These are phyloP conservation scores for Hiodon alosoides DNA, from an alignment of 2,113 vertebrate species.

Conservation along the genomic window DNA sequence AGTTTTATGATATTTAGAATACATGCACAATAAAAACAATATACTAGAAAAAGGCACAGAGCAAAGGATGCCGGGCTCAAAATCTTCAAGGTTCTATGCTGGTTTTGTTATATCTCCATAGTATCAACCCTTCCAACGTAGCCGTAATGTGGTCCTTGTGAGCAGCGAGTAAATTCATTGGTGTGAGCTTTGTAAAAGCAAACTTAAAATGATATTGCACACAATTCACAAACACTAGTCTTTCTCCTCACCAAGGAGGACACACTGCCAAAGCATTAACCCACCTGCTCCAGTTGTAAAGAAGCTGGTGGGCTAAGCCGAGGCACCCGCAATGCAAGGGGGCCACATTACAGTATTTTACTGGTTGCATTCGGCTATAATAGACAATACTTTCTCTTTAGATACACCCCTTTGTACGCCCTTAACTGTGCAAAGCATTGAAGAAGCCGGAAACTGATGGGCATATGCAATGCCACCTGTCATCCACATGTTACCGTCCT, in stretches of 20 bases:
- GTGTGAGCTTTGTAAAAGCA: conserved; percentile 23
- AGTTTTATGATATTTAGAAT: conserved; percentile 31
- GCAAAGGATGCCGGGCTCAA: conserved; percentile 17
- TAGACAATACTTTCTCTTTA: no score
- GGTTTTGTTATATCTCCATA: conserved; percentile 12
- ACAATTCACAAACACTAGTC: conserved; percentile 10
- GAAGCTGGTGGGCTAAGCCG: background rate
- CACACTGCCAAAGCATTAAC: background rate
- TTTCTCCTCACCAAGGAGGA: no score
- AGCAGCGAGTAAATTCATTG: conserved; percentile 18
- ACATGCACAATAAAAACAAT: conserved; percentile 41
- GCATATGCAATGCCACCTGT: no score
- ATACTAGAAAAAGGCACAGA: conserved; percentile 48
- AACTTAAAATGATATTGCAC: conserved; percentile 49
- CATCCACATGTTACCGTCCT: no score
- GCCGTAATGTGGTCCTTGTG: conserved; percentile 38
- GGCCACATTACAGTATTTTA: background rate
- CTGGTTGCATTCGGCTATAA: background rate
- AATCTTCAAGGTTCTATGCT: conserved; percentile 22
- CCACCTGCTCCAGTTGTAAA: background rate
- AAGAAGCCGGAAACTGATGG: no score
- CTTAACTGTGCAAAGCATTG: no score
- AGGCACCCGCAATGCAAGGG: background rate
- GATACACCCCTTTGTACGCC: no score
- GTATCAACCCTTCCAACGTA: background rate